phyloP scores from a whole-genome alignment of 1,140 invertebrate genomes.

The Calosoma granatense region DNA sequence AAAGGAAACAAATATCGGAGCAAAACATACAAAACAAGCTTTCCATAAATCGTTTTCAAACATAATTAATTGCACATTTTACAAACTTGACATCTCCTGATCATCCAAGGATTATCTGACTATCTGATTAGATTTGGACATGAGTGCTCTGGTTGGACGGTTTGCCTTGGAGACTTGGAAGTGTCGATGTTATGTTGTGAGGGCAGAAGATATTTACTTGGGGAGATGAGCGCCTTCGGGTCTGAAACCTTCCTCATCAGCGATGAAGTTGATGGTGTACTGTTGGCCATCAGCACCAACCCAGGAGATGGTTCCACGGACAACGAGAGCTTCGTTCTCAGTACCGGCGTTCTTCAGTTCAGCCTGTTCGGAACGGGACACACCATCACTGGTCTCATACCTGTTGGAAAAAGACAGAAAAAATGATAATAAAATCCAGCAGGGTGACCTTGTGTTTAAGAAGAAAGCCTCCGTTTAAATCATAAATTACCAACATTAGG shows the following conservation, averaged over 20 bases:
- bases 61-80: too few relatives aligned
- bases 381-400: constrained; percentile 46
- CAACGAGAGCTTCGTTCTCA: constrained; percentile 7
- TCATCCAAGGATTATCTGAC: too few relatives aligned
- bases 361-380: constrained; percentile 39
- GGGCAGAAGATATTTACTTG: constrained; percentile 14
- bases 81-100: too few relatives aligned
- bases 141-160: background rate
- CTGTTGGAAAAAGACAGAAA: constrained; percentile 23
- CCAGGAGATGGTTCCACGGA: constrained; percentile 30
- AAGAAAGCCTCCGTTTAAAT: too few relatives aligned
- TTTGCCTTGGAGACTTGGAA: too few relatives aligned
- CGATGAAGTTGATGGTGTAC: constrained; percentile 40
- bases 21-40: background rate
- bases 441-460: background rate
- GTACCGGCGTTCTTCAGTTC: constrained; percentile 33
- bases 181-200: too few relatives aligned
- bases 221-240: constrained; percentile 40
- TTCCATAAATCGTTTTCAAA: background rate
- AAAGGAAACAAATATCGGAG: too few relatives aligned
- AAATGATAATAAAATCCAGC: too few relatives aligned
- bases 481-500: background rate
- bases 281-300: constrained; percentile 37
- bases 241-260: constrained; percentile 47
- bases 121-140: background rate